phyloP scores from a whole-genome alignment of 2,113 vertebrate genomes.

The Oryzias javanicus region DNA sequence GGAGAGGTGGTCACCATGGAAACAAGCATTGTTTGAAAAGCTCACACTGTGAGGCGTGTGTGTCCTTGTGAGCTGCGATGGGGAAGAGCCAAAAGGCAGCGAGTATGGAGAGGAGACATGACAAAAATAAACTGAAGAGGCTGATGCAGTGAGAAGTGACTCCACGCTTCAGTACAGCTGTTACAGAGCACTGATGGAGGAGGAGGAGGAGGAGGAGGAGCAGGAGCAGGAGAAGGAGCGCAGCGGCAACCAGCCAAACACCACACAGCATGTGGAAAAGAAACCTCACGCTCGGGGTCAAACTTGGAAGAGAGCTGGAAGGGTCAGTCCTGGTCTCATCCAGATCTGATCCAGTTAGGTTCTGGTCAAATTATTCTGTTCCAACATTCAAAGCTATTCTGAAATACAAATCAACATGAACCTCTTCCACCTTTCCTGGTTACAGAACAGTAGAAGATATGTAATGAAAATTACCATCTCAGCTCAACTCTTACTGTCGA shows the following conservation, averaged over 20 bases:
- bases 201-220: too few species aligned
- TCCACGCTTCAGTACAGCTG: conserved; percentile 1
- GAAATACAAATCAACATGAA: too few species aligned
- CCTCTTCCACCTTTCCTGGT: too few species aligned
- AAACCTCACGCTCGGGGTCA: too few species aligned
- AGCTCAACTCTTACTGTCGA: too few species aligned
- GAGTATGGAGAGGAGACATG: conserved; percentile 10
- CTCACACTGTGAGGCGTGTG: conserved; percentile 44
- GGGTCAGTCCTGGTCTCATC: too few species aligned
- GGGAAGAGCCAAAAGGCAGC: conserved; percentile 21
- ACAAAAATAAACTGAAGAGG: conserved; percentile 1
- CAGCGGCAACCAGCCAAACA: conserved; percentile 3
- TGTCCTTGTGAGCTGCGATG: conserved; percentile 31
- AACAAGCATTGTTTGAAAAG: conserved; percentile 71
- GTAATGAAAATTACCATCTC: too few species aligned
- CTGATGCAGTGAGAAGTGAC: conserved; percentile 14
- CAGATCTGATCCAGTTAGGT: too few species aligned
- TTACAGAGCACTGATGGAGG: conserved; percentile 19
- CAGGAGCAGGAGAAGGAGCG: background rate
- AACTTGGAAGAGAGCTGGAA: too few species aligned
- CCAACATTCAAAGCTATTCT: too few species aligned
- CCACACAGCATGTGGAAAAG: background rate
- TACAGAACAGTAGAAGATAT: too few species aligned
- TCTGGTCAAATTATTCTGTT: too few species aligned
- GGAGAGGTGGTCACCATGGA: conserved; percentile 65